These are phyloP conservation scores for Sprattus sprattus DNA, from an alignment of 2,113 vertebrate species.

Conservation along the genomic window DNA sequence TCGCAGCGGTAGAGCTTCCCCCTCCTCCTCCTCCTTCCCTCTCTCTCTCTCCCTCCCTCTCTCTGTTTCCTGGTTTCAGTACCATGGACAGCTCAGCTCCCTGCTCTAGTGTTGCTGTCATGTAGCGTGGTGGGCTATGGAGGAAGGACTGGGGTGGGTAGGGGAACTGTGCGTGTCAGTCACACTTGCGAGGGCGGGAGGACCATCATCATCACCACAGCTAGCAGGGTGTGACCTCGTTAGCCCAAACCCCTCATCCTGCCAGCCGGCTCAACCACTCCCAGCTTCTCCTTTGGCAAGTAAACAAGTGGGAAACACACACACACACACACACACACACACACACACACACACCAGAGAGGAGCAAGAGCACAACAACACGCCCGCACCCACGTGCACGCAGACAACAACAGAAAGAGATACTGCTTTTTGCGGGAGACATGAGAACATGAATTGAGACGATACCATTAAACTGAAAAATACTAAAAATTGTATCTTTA, in stretches of 20 bases:
- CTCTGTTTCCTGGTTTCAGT: conserved; percentile 63
- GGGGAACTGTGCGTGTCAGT: conserved; percentile 37
- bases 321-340: not conserved
- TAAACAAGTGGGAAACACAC: conserved; percentile 64
- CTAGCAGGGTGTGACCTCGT: conserved; percentile 75
- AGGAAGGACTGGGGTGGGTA: conserved; percentile 29
- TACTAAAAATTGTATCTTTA: not conserved
- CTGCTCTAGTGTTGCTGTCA: conserved; percentile 35
- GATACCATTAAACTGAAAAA: not conserved
- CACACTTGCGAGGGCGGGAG: conserved; percentile 33
- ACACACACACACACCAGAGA: not conserved
- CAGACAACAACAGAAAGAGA: not conserved
- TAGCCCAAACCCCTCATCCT: conserved; percentile 64
- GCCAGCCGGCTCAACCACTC: conserved; percentile 56
- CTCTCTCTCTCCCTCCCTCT: conserved; percentile 23
- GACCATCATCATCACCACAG: conserved; percentile 62
- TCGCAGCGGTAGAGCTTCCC: conserved; percentile 22
- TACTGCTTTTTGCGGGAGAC: too few species aligned
- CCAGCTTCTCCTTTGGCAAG: conserved; percentile 34
- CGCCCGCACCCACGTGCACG: not conserved
- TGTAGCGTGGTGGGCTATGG: conserved; percentile 20
- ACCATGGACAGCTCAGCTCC: conserved; percentile 72
- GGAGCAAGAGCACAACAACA: not conserved
- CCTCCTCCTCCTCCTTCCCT: conserved; percentile 40
- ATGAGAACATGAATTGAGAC: not conserved